Evolutionary conservation across 2,888 invertebrate genomes (phyloP).

Genomic region (Torymus aiolomorphi): DNA sequence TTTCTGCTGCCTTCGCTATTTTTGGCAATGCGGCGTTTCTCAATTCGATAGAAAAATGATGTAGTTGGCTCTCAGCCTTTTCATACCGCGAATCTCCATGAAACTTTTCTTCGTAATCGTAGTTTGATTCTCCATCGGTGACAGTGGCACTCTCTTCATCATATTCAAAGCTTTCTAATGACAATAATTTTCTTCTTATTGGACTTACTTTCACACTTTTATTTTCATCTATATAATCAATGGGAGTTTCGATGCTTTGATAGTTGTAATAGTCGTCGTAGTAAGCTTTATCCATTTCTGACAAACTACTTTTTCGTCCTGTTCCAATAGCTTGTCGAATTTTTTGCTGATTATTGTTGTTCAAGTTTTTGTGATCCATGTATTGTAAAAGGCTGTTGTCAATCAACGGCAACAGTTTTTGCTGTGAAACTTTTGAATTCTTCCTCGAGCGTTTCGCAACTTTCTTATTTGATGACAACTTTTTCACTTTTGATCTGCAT

Average conservation of each 20-base stretch:
- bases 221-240: not conserved
- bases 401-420: too few species aligned
- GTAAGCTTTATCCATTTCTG: conserved; percentile 1
- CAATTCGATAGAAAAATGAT: not conserved
- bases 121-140: conserved; percentile 16
- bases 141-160: not conserved
- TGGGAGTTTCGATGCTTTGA: not conserved
- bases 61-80: not conserved
- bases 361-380: too few species aligned
- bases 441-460: too few species aligned
- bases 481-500: too few species aligned
- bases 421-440: too few species aligned
- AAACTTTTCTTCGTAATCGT: conserved; percentile 14
- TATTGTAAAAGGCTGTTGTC: too few species aligned
- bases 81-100: conserved; percentile 9
- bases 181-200: conserved; percentile 35
- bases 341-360: too few species aligned
- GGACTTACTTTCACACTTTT: not conserved
- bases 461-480: too few species aligned
- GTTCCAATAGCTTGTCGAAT: not conserved
- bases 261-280: conserved; percentile 39
- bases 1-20: too few species aligned
- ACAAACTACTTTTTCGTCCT: not conserved
- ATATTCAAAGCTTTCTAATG: not conserved
- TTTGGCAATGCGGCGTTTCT: not conserved